phyloP scores from a whole-genome alignment of 2,888 invertebrate genomes.

The Chironomus riparius region DNA sequence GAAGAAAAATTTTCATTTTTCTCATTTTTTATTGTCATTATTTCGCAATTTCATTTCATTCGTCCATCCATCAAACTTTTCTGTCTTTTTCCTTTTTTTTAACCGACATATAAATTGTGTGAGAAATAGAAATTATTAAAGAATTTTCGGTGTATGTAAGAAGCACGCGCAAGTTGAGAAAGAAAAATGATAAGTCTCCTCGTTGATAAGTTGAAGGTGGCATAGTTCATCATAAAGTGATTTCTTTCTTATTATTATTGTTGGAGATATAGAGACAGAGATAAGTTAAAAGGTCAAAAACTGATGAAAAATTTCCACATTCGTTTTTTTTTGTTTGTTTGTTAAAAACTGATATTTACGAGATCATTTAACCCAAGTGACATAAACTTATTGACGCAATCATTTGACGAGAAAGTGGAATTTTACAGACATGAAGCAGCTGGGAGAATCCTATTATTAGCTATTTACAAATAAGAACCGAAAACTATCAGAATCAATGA shows the following conservation, averaged over 20 bases:
- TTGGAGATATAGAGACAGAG: background rate
- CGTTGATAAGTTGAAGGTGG: no score
- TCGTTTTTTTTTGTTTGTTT: no score
- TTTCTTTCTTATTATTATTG: background rate
- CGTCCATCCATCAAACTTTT: background rate
- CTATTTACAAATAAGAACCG: no score
- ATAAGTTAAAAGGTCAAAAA: background rate
- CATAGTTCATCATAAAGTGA: background rate
- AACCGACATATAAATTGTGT: background rate
- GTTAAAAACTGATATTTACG: background rate
- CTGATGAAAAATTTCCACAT: background rate
- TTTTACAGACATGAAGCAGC: no score
- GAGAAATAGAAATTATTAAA: background rate
- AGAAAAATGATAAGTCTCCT: background rate
- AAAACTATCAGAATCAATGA: no score
- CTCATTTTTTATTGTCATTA: slow-evolving; percentile 9
- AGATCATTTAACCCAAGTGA: no score
- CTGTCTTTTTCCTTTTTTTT: background rate
- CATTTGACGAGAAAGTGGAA: no score
- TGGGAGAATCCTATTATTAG: no score
- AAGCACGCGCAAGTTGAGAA: background rate
- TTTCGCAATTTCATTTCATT: slow-evolving; percentile 1
- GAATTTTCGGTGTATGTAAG: background rate
- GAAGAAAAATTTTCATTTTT: background rate
- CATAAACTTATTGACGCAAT: no score